A percentile compares a stretch with the other conserved stretches of the same genome.
Conservation (phyloP, 2,888 invertebrate genomes). For the Phengaris alcon region DNA sequence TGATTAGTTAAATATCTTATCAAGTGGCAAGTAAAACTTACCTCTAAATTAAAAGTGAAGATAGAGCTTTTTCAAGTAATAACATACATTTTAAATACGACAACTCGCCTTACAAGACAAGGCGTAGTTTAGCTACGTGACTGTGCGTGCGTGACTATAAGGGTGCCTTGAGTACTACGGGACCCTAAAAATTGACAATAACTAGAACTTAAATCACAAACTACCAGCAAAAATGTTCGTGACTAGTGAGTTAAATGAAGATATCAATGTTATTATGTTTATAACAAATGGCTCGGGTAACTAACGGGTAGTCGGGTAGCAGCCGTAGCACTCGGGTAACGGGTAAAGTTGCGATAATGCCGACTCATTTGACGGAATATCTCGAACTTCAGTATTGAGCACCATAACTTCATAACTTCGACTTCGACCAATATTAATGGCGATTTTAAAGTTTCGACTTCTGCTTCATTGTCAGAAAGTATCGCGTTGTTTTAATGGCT, state of each 20-base stretch:
- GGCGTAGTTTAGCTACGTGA: too few species aligned
- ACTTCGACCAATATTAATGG: constrained; percentile 12
- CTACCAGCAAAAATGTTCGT: too few species aligned
- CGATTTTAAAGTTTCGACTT: constrained; percentile 15
- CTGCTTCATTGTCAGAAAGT: background rate
- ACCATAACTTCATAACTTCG: constrained; percentile 12
- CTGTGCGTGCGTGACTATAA: too few species aligned
- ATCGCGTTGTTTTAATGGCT: too few species aligned
- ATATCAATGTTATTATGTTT: background rate
- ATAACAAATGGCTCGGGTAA: background rate
- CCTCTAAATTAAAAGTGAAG: background rate
- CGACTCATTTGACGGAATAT: constrained; percentile 14
- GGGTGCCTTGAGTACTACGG: too few species aligned
- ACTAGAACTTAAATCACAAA: too few species aligned
- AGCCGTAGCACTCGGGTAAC: background rate
- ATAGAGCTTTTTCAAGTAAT: too few species aligned
- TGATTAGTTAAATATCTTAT: too few species aligned
- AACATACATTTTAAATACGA: too few species aligned
- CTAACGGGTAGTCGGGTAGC: background rate
- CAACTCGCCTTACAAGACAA: too few species aligned
- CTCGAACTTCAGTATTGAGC: background rate
- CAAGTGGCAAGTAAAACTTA: background rate
- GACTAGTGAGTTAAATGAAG: background rate
- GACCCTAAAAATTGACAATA: too few species aligned
- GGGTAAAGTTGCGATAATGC: constrained; percentile 11